Base-by-base conservation (phyloP, 2,797 vertebrate genomes). In the Anabas testudineus region DNA sequence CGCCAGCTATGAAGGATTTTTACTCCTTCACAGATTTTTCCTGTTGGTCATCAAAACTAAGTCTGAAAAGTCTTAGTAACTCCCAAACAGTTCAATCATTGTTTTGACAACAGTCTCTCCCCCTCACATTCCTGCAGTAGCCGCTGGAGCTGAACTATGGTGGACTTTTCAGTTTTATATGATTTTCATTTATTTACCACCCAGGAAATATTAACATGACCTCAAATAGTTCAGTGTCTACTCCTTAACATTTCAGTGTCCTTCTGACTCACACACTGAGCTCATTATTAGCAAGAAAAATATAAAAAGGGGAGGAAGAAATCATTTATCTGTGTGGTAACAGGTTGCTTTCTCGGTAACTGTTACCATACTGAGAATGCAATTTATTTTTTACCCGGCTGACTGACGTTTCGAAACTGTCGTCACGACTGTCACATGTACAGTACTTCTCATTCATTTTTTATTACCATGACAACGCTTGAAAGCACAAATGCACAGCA, bases 61-160 rank as follows among this genome's bases (percentile, higher is more conserved):
- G 66, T 45, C 63, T 61, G 73, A 55, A 63, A 69, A 66, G 58
- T 75, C 81, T 76, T 74, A 53, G 82, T 64, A 83, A 88, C 76
- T 80, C 80, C 85, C 76, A 87, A 93, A 91, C 79, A 87, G 81
- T 70, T 90, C 74, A 77, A 71, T 85, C 79, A 90, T 70, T 94
- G 91, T 92, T 92, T 90, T 90, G 90, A 88, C 90, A 91, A 93
- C 91, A 84, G 77, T 26, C 58, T 55, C 56, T 82, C 77, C 82
- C 81, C 62, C 64, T 52, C 77, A 80, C 82, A 86, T 90, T 90
- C 90, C 82, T 53, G 64, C 74, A 62, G 74, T 52, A 67, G 75
- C 83, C 58, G 19, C 65, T 63, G 67, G 65, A 62, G 51, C 49
- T 36, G 34, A 24, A 56, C 64, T 72, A 28, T 67, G 14, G 15